Conservation (phyloP, 2,797 vertebrate species). For the Melanotaenia pygmaea region DNA sequence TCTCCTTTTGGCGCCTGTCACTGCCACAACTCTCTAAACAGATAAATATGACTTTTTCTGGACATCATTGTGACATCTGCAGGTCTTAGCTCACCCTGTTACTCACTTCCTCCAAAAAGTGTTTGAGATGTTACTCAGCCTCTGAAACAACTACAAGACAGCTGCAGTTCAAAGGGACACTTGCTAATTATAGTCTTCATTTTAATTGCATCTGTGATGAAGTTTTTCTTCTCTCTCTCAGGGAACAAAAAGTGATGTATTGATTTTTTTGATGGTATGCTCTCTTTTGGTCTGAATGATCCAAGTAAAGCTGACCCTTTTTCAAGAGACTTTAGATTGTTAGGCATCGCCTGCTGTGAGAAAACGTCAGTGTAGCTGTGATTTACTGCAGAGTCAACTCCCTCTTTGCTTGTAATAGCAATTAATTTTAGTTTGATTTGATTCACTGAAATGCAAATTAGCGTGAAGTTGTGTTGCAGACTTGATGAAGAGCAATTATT, state of each 20-base stretch:
- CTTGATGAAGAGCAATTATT: neutral
- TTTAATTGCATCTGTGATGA: neutral
- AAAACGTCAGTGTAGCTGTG: neutral
- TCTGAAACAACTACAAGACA: neutral
- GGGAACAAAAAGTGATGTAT: neutral
- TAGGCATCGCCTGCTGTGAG: neutral
- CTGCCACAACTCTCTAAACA: neutral
- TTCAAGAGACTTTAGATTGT: neutral
- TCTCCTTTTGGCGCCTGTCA: neutral
- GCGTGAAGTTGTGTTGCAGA: neutral
- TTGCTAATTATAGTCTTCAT: neutral
- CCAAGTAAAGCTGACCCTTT: neutral
- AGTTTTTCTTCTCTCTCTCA: neutral
- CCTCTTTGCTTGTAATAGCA: neutral
- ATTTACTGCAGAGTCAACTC: neutral
- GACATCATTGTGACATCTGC: too few species aligned
- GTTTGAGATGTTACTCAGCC: neutral
- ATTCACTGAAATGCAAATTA: neutral
- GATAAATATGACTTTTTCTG: neutral
- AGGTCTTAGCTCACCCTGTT: too few species aligned
- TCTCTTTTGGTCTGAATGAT: neutral
- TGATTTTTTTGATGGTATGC: slow-evolving; percentile 1
- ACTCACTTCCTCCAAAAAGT: neutral
- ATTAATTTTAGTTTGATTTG: too few species aligned
- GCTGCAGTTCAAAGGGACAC: neutral